These are phyloP conservation scores for Siniperca knerii DNA, from an alignment of 2,113 vertebrate genomes.

Conservation along the genomic window DNA sequence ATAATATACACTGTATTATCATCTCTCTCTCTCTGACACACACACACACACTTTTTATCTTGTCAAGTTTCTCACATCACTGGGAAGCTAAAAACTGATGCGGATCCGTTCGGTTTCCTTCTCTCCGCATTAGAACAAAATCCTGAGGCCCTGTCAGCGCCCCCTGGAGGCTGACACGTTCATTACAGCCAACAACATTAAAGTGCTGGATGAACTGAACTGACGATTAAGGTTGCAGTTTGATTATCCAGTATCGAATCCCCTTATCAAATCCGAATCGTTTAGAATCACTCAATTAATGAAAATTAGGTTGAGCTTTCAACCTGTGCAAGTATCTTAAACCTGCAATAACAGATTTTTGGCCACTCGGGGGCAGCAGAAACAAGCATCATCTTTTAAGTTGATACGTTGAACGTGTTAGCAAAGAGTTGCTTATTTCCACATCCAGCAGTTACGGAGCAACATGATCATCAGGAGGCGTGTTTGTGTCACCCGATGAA, in stretches of 20 bases:
- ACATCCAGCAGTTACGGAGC: too few relatives aligned
- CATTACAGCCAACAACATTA: background rate
- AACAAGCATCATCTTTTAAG: too few relatives aligned
- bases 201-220: background rate
- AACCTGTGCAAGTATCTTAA: too few relatives aligned
- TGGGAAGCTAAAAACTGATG: conserved; percentile 33
- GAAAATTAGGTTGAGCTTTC: background rate
- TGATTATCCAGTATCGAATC: background rate
- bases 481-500: too few relatives aligned
- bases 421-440: too few relatives aligned
- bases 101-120: conserved; percentile 8
- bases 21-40: conserved; percentile 21
- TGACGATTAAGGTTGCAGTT: background rate
- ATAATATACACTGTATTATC: conserved; percentile 57
- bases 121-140: background rate
- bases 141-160: too few relatives aligned
- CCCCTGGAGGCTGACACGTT: background rate
- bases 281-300: background rate
- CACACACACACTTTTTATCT: conserved; percentile 50
- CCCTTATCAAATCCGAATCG: background rate
- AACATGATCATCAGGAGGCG: too few relatives aligned
- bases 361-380: too few relatives aligned
- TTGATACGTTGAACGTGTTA: too few relatives aligned
- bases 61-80: conserved; percentile 74
- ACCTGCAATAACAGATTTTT: too few relatives aligned